Percentiles rank a stretch among this genome's conserved stretches.
phyloP scores from a whole-genome alignment of 2,888 invertebrate species.

The Tenthredo amoena region DNA sequence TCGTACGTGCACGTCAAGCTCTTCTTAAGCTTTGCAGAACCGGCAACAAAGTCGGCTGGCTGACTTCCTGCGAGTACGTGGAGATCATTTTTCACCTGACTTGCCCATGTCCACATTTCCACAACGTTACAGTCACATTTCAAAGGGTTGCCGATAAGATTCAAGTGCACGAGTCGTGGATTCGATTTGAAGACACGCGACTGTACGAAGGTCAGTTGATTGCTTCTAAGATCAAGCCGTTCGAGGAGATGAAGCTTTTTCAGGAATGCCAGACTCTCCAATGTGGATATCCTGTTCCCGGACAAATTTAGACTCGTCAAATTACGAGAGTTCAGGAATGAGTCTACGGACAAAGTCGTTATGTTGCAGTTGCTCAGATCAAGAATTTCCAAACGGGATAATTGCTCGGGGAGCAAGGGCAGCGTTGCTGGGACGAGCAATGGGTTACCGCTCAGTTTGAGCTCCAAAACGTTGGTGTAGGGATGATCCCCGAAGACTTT shows the following conservation, averaged over 20 bases:
- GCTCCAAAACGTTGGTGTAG: slow-evolving; percentile 83
- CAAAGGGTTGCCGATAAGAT: slow-evolving; percentile 85
- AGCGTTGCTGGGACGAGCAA: slow-evolving; percentile 81
- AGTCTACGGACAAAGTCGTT: slow-evolving; percentile 81
- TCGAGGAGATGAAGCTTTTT: slow-evolving; percentile 81
- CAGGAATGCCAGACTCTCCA: slow-evolving; percentile 81
- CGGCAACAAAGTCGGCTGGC: slow-evolving; percentile 82
- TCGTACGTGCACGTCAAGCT: slow-evolving; percentile 84
- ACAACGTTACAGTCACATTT: slow-evolving; percentile 85
- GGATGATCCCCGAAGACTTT: slow-evolving; percentile 85
- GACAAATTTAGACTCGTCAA: slow-evolving; percentile 83
- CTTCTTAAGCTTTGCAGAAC: slow-evolving; percentile 84
- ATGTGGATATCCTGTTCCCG: slow-evolving; percentile 81
- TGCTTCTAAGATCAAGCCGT: slow-evolving; percentile 83
- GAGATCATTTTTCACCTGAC: slow-evolving; percentile 83
- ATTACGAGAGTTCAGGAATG: slow-evolving; percentile 83
- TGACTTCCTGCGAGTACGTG: slow-evolving; percentile 84
- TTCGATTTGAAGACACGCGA: slow-evolving; percentile 81
- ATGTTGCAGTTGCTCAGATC: slow-evolving; percentile 85
- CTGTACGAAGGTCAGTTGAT: slow-evolving; percentile 82
- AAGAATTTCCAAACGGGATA: slow-evolving; percentile 83
- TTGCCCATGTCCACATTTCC: slow-evolving; percentile 88
- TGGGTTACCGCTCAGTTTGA: slow-evolving; percentile 86
- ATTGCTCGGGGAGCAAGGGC: slow-evolving; percentile 83
- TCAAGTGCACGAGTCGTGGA: slow-evolving; percentile 81